These are phyloP conservation scores for Tetramorium simillimum DNA, from an alignment of 1,140 invertebrate species.

Conservation along the genomic window DNA sequence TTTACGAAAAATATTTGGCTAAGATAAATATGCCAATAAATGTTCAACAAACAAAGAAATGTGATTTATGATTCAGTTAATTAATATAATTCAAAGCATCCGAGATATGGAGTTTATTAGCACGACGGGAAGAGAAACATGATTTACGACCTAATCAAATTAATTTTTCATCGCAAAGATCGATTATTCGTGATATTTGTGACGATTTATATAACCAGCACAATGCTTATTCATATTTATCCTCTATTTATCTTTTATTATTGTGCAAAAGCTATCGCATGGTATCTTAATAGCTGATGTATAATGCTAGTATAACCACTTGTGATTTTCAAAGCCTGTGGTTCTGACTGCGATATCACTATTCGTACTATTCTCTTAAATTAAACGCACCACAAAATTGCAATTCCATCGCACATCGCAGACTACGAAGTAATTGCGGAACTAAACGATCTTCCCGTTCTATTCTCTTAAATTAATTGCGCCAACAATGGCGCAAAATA, in stretches of 20 bases:
- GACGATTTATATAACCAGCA: neutral
- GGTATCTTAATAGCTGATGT: neutral
- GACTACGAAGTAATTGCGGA: conserved; percentile 8
- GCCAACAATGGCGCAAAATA: neutral
- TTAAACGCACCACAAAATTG: conserved; percentile 37
- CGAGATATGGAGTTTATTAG: neutral
- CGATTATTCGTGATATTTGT: neutral
- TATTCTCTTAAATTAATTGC: too few relatives aligned
- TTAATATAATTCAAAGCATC: neutral
- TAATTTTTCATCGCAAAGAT: neutral
- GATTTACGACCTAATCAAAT: conserved; percentile 24
- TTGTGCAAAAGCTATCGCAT: neutral
- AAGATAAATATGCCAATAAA: neutral
- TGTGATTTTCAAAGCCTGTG: neutral
- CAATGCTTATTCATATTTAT: neutral
- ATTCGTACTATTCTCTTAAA: neutral
- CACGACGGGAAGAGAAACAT: neutral
- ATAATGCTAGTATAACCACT: neutral
- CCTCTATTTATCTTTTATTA: neutral
- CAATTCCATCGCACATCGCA: neutral
- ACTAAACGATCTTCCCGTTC: neutral
- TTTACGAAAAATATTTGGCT: neutral
- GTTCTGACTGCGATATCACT: neutral
- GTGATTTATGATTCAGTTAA: neutral
- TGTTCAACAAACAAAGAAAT: neutral